Evolutionary conservation across 2,888 invertebrate species (phyloP), one percentile per base, ranked within the genome.

Genomic region (Drosophila leonis): DNA sequence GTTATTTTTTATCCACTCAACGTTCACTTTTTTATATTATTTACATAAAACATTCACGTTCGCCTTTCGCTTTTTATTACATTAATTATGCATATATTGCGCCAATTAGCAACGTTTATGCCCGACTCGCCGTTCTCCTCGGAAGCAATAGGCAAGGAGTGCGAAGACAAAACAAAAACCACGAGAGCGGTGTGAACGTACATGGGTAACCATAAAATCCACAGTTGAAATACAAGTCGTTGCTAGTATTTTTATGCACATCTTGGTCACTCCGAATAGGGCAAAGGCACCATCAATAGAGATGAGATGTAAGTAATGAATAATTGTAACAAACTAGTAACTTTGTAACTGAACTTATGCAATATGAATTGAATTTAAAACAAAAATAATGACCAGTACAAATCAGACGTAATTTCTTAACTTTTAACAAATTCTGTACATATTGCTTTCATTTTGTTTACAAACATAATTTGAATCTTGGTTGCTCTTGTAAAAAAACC

Each of bases 41-140:
- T 82, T 82, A 82, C 70, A 82, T 69, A 70, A 46, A 62, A 64
- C 56, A 49, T 52, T 59, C 42, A 56, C 69, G 64, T 68, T 70
- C 57, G 62, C 87, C 82, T 81, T 88, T 84, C 70, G 70, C 85
- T 78, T 79, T 87, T 85, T 71, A 79, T 85, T 76, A 72, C 86
- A 73, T 80, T 85, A 69, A 70, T 65, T 67, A 79, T 73, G 68
- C 63, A 66, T 64, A 56, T 74, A 77, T 77, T 78, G 63, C 77
- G 77, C 31, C 65, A 70, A 60, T 66, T 65, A 62, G 68, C 27
- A 63, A 60, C 39, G 74, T 62, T 78, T 71, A 74, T 74, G 57
- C 62, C 78, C 69, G 78, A 73, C 54, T 49, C 33, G 60, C 76
- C 74, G 78, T 78, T 76, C 78, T 60, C 74, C 74, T 60, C 74